Conservation (phyloP, 37 sponge, comb jelly and placozoan genomes). For the Halichondria panicea region DNA sequence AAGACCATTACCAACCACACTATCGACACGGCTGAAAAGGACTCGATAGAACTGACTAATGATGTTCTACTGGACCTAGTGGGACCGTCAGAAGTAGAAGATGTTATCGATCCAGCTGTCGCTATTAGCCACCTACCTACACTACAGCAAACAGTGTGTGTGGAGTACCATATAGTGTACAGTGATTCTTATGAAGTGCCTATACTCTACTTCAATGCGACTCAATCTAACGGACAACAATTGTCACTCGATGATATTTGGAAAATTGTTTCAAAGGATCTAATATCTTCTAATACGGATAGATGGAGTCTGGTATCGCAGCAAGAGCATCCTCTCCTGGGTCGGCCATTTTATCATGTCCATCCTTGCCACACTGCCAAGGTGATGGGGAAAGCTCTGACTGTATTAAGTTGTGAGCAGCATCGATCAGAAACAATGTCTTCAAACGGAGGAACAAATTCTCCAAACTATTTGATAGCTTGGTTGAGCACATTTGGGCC, state of each 20-base stretch:
- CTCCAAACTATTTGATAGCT: constrained; percentile 42
- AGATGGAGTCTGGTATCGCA: constrained; percentile 75
- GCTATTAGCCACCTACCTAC: not conserved
- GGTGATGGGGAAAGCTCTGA: constrained; percentile 49
- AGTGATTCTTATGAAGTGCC: constrained; percentile 86
- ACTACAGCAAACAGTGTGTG: not conserved
- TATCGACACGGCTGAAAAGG: not conserved
- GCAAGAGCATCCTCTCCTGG: constrained; percentile 86
- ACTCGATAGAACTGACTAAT: not conserved
- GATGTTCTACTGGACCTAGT: not conserved
- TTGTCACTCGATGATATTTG: constrained; percentile 75
- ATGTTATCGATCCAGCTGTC: not conserved
- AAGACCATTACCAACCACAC: constrained; percentile 15
- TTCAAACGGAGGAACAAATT: not conserved
- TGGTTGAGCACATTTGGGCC: constrained; percentile 72
- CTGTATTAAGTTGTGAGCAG: not conserved
- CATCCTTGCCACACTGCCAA: constrained; percentile 92
- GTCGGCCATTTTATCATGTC: constrained; percentile 76
- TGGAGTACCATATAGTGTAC: constrained; percentile 86
- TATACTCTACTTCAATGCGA: constrained; percentile 79
- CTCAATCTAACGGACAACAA: constrained; percentile 52
- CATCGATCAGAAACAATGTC: not conserved
- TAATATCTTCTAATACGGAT: constrained; percentile 2
- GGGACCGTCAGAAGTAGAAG: not conserved
- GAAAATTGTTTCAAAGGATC: constrained; percentile 31